Base-by-base conservation (phyloP, 2,888 invertebrate genomes). In the Serripes groenlandicus region DNA sequence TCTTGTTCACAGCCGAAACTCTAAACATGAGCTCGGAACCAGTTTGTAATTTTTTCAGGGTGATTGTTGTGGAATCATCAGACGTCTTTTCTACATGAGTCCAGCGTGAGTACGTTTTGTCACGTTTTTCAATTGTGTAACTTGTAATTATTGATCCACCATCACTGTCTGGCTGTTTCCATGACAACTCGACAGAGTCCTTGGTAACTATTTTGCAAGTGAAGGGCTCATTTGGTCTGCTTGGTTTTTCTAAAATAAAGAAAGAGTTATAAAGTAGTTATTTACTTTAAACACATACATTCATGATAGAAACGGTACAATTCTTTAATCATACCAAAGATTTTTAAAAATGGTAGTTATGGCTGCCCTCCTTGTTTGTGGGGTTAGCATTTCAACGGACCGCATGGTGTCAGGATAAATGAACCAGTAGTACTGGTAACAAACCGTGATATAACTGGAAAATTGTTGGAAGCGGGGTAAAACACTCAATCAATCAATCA, bases 21-120 rank as follows among this genome's bases (percentile, higher is more conserved):
- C 98, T 96, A 96, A 98, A 98, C 95, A 97, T 96, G 93, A 98
- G 98, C 91, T 97, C 97, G 54, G 96, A 96, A 92, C 97, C 97
- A 93, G 97, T 97, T 87, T 96, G 96, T 82, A 98, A 95, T 92
- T 96, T 96, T 54, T 90, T 88, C 54, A 97, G 96, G 0, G 96
- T 95, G 75, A 97, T 96, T 3, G 91, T 92, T 7, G 98, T 92
- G 26, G 86, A 90, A 70, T 90, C 87, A 21, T 90, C 90, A 26
- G 91, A 87, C 26, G 90, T 89, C 73, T 91, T 91, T 54, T 92
- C 93, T 5, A 89, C 91, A 52, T 88, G 90, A 30, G 88, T 85
- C 94, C 94, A 94, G 23, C 88, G 83, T 30, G 89, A 82, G 52
- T 89, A 85, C 28, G 83, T 76, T 52, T 87, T 89, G 54, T 92